These are phyloP conservation scores for Acropora yongei DNA, from an alignment of 64 coral and sea anemone species.

Conservation along the genomic window DNA sequence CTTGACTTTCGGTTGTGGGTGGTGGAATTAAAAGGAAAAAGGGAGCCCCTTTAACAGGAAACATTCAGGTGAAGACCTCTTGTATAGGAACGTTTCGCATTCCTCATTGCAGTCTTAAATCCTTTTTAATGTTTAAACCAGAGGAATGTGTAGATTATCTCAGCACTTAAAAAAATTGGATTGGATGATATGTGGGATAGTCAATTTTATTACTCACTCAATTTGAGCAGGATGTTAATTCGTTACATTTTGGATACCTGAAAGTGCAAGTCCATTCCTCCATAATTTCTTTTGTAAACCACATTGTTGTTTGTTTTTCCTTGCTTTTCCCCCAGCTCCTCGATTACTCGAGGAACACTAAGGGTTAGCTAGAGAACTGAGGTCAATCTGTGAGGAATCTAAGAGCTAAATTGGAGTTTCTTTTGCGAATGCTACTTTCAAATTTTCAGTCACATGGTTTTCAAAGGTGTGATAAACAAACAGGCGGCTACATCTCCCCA, in stretches of 20 bases:
- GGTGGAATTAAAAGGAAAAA: too few species aligned
- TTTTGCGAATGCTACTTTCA: background rate
- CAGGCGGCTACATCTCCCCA: too few species aligned
- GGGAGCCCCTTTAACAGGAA: background rate
- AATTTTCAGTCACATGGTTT: background rate
- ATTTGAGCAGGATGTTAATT: background rate
- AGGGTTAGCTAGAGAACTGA: background rate
- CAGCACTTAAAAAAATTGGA: background rate
- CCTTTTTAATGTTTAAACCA: background rate
- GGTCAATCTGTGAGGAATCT: background rate
- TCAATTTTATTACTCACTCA: background rate
- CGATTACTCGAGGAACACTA: too few species aligned
- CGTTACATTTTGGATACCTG: background rate
- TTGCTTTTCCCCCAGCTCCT: background rate
- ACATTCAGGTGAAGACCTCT: background rate
- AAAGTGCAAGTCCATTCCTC: background rate
- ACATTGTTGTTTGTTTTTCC: slow-evolving; percentile 7
- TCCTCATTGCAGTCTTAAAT: too few species aligned
- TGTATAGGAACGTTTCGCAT: too few species aligned
- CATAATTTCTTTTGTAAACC: slow-evolving; percentile 1
- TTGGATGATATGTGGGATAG: background rate
- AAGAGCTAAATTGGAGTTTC: background rate
- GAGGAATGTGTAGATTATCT: background rate
- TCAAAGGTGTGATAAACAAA: background rate
- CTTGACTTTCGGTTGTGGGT: too few species aligned